Conservation (phyloP, 23 tunicate species). For the Halocynthia roretzi region DNA sequence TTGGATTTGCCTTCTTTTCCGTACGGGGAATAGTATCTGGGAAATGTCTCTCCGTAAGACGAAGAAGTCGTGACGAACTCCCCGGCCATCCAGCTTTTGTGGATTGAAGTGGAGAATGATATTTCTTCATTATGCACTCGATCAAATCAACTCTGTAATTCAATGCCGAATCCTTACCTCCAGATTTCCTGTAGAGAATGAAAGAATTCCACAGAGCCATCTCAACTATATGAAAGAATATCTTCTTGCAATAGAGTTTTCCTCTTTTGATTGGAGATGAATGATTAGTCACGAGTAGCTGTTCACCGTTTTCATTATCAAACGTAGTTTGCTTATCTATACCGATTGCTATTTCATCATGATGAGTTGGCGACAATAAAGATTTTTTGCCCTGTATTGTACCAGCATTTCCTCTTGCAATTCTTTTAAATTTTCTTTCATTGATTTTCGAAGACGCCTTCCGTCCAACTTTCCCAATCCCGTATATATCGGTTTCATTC, state of each 20-base stretch:
- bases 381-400: no score
- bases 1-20: constrained; percentile 14
- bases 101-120: constrained; percentile 13
- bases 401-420: constrained; percentile 5
- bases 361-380: constrained; percentile 11
- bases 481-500: constrained; percentile 8
- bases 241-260: constrained; percentile 21
- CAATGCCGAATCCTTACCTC: constrained; percentile 15
- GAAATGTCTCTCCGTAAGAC: constrained; percentile 23
- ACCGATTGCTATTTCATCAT: constrained; percentile 7
- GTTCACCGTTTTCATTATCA: no score
- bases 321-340: not conserved
- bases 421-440: constrained; percentile 10
- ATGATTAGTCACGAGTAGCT: constrained; percentile 19
- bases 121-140: constrained; percentile 11
- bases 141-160: constrained; percentile 8
- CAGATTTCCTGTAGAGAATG: constrained; percentile 17
- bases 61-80: constrained; percentile 3
- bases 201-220: constrained; percentile 23
- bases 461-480: no score
- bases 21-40: constrained; percentile 8
- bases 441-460: no score
- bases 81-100: constrained; percentile 19
- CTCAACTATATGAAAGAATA: constrained; percentile 24
- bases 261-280: constrained; percentile 10